Base-by-base conservation (phyloP, 1,140 invertebrate species). In the Neodiprion virginianus region DNA sequence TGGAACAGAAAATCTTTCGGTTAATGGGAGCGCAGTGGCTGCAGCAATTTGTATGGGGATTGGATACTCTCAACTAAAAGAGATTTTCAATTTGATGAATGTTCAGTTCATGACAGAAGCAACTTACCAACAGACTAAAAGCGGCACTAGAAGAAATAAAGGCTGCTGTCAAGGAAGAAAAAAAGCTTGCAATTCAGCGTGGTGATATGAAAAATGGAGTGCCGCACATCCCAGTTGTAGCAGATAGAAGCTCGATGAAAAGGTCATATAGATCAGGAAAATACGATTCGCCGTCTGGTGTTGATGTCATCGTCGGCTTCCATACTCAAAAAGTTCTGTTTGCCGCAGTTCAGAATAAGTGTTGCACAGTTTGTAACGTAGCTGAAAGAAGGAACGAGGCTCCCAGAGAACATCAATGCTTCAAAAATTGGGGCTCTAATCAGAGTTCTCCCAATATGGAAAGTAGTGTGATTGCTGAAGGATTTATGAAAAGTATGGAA, bases 311-410 rank as follows among this genome's bases (percentile, higher is more conserved):
- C 47, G 77, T 89, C 73, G 88, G 87, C 2, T 71, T 72, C 40
- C 72, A 79, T 48, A 85, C 84, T 0, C 78, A 81, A 68, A 81
- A 88, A 80, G 77, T 89, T 14, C 76, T 90, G 1, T 87, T 81
- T 74, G 72, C 86, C 47, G 84, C 79, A 7, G 76, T 87, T 0
- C 75, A 84, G 73, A 88, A 87, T 69, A 88, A 87, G 78, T 85
- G 81, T 77, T 90, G 87, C 71, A 73, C 74, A 7, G 78, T 82
- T 28, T 88, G 86, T 74, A 72, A 72, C 8, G 73, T 72, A 14
- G 80, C 80, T 9, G 47, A 80, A 75, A 75, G 75, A 9, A 75
- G 74, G 78, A 48, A 70, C 48, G 69, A 14, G 10, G 21, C 69
- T 21, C 68, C 74, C 8, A 73, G 48, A 68, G n/a, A 67, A 48